Base-by-base conservation (phyloP, 1,140 invertebrate genomes). In the Solen grandis region DNA sequence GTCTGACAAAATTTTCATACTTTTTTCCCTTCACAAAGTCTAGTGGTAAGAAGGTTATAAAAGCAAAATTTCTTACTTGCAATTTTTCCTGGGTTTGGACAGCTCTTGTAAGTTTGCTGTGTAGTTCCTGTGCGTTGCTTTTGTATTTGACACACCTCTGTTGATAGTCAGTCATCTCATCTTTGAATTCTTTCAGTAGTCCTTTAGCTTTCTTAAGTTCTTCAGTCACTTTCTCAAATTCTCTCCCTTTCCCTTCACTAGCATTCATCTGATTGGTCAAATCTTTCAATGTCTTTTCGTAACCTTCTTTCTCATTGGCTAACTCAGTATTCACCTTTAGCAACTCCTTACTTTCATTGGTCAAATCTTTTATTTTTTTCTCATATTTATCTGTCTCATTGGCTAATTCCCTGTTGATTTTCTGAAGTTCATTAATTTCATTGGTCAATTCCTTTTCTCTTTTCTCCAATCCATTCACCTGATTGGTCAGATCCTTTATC, bases 11-110 rank as follows among this genome's bases (percentile, higher is more conserved):
- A 25, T 75, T 60, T 54, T 65, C 25, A 52, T n/a, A n/a, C n/a
- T 65, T 19, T n/a, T n/a, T n/a, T n/a, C n/a, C n/a, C n/a, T n/a
- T n/a, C n/a, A n/a, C n/a, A n/a, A n/a, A n/a, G n/a, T n/a, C n/a
- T n/a, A n/a, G n/a, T n/a, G n/a, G n/a, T n/a, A n/a, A n/a, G n/a
- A n/a, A n/a, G n/a, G n/a, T n/a, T n/a, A n/a, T n/a, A n/a, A n/a
- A n/a, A 59, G 83, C 81, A 1, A 81, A 79, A 57, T 38, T 68
- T 22, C 65, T 35, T 14, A 87, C 74, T 63, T 77, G 79, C 3
- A 85, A 59, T 50, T 81, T 54, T 1, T 87, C 85, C 2, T 78
- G 70, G 63, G 70, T 70, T 35, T 76, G 72, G 22, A 85, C n/a
- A 14, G 75, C 57, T 65, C 73, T 70, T 27, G 60, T 72, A 57